These are phyloP conservation scores for Molorchus minor DNA, from an alignment of 2,888 invertebrate species.

Conservation along the genomic window DNA sequence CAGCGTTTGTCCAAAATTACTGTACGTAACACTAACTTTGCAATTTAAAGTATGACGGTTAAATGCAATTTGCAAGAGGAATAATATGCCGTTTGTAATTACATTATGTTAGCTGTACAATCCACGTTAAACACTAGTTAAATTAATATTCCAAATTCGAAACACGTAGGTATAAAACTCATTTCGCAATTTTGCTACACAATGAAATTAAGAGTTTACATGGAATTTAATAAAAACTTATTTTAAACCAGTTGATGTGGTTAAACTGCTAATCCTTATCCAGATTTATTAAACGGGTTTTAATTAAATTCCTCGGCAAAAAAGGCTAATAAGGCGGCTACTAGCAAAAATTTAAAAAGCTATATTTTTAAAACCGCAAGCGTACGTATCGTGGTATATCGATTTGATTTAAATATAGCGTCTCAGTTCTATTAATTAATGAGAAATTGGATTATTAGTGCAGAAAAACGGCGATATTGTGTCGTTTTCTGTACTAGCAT, in stretches of 20 bases:
- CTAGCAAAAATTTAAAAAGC: too few species aligned
- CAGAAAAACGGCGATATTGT: too few species aligned
- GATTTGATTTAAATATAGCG: too few species aligned
- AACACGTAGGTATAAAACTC: slow-evolving; percentile 27
- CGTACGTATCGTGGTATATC: too few species aligned
- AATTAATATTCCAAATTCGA: slow-evolving; percentile 36
- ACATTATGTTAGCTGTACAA: slow-evolving; percentile 39
- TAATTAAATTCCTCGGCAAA: background rate
- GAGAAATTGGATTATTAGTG: too few species aligned
- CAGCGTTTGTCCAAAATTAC: slow-evolving; percentile 23
- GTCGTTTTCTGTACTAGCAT: too few species aligned
- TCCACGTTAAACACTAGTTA: slow-evolving; percentile 37
- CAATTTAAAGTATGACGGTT: slow-evolving; percentile 39
- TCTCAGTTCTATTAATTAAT: too few species aligned
- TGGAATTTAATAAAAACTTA: slow-evolving; percentile 22
- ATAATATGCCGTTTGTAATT: slow-evolving; percentile 41
- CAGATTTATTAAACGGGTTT: background rate
- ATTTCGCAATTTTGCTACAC: slow-evolving; percentile 17
- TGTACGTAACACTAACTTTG: slow-evolving; percentile 23
- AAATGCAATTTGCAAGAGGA: slow-evolving; percentile 42
- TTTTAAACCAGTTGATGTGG: slow-evolving; percentile 1
- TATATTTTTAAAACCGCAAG: too few species aligned
- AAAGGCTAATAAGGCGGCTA: too few species aligned
- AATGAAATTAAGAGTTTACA: slow-evolving; percentile 1
- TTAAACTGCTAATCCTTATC: background rate